Evolutionary conservation across 2,888 invertebrate species (phyloP).

Genomic region (Homarus gammarus): DNA sequence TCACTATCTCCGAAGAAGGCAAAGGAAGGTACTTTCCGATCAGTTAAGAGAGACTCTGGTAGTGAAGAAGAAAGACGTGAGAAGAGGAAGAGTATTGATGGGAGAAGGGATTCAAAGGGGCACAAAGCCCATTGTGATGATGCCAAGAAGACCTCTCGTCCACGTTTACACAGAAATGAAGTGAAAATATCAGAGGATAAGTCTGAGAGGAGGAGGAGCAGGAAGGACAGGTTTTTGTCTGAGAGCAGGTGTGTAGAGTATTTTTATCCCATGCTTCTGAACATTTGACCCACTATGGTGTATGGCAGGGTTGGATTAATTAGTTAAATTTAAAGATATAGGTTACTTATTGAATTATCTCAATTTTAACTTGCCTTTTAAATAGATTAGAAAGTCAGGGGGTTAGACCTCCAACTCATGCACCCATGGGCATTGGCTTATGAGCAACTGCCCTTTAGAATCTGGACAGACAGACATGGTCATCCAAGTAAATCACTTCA

Average conservation of each 20-base stretch:
- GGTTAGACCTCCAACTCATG: no score
- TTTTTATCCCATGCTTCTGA: no score
- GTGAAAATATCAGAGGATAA: conserved; percentile 24
- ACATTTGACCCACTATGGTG: no score
- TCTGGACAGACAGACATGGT: no score
- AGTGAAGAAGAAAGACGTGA: conserved; percentile 34
- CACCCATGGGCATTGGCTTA: no score
- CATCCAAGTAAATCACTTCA: no score
- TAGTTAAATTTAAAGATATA: no score
- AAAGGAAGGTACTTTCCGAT: background rate
- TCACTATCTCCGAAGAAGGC: background rate
- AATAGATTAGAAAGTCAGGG: no score
- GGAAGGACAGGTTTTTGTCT: conserved; percentile 32
- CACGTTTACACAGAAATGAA: conserved; percentile 46
- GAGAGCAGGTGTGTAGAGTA: conserved; percentile 30
- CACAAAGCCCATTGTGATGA: conserved; percentile 25
- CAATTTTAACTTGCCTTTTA: no score
- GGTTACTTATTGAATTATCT: no score
- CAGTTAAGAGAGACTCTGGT: background rate
- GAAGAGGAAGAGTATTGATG: conserved; percentile 21
- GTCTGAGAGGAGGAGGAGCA: conserved; percentile 6
- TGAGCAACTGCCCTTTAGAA: no score
- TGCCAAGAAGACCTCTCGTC: conserved; percentile 22
- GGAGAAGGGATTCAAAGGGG: background rate
- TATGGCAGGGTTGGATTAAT: no score